Evolutionary conservation across 2,797 vertebrate genomes (phyloP).

Genomic region (Manis javanica): DNA sequence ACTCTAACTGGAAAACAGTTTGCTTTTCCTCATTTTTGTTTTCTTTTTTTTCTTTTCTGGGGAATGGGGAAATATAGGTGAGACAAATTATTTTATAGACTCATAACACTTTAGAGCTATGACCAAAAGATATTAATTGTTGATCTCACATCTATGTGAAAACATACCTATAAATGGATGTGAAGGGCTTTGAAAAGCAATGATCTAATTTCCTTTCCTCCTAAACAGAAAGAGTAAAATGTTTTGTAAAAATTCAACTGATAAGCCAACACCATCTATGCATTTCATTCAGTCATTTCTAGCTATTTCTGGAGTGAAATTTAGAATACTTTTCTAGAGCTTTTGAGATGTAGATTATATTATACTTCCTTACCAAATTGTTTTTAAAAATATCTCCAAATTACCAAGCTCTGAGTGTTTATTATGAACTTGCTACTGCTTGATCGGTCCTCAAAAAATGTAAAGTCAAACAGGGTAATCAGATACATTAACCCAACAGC

Average conservation of each 20-base stretch:
- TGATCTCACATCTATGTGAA: background rate
- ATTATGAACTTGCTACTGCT: background rate
- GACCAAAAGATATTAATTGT: background rate
- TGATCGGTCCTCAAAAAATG: background rate
- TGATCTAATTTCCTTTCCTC: background rate
- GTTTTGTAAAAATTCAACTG: background rate
- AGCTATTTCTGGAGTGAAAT: background rate
- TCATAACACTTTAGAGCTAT: background rate
- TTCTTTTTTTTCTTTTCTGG: background rate
- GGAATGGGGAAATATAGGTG: background rate
- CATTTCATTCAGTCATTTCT: background rate
- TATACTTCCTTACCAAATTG: background rate
- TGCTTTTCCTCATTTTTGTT: background rate
- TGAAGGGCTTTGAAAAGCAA: background rate
- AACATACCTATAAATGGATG: background rate
- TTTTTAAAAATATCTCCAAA: conserved; percentile 26
- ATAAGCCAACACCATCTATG: background rate
- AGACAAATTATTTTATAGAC: background rate
- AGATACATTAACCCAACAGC: background rate
- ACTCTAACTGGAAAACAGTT: background rate
- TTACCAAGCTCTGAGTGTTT: background rate
- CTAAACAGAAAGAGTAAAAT: background rate
- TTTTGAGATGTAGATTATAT: background rate
- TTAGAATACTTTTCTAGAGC: background rate
- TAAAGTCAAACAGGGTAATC: background rate